Base-by-base conservation (phyloP, 2,113 vertebrate species). In the Drymodes brunneopygia region DNA sequence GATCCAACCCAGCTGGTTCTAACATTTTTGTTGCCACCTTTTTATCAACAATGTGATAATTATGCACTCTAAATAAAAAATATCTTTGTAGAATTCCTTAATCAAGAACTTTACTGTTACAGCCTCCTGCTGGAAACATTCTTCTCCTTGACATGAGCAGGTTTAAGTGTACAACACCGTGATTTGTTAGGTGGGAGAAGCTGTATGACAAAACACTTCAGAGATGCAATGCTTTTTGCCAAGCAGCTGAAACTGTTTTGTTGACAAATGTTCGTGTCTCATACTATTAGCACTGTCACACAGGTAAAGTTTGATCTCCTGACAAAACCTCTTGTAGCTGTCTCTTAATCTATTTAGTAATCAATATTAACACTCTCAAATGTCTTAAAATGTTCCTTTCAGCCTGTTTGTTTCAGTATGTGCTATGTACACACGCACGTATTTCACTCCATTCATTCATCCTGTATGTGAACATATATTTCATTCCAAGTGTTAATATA, bases 331-430 rank as follows among this genome's bases (percentile, higher is more conserved):
- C 92, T 97, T 74, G 87, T 84, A 57, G 87, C 86, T 97, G 91
- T 95, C 97, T 97, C 97, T 98, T 97, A 97, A 98, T 98, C 97
- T 97, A 89, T 93, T 97, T 72, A 81, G 64, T 85, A 96, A 98
- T 98, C 97, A 98, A 97, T 97, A 97, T 96, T 96, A 96, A 96
- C 77, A 54, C 90, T 95, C 85, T 95, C 92, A 96, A 97, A 95
- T 88, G 83, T 80, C 91, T 95, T 92, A 94, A 97, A 96, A 88
- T 21, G 20, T 95, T 90, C 74, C 60, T 94, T 88, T 84, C 66
- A 84, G 47, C 42, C 89, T 95, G 92, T 90, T 88, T 96, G 64
- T 81, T 93, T 92, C 94, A 72, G 24, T 13, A 33, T 57, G 28
- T 69, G 40, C 51, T 88, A 10, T 51, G 16, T 29, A 53, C 42